Conservation (phyloP, 2,797 vertebrate genomes). For the Hyperoplus immaculatus region DNA sequence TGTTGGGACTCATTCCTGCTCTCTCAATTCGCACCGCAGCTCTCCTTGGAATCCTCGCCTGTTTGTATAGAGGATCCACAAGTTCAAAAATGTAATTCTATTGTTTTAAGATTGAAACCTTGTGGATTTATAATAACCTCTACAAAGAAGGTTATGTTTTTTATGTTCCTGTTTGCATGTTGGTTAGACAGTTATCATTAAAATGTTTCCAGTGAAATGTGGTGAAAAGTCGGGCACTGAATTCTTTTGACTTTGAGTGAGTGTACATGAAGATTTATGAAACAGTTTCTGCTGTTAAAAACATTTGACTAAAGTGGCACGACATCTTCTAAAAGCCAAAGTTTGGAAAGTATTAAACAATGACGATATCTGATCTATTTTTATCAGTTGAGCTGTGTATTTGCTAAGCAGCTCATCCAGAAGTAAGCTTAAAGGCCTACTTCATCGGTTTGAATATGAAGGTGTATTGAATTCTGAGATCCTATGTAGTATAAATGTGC, state of each 20-base stretch:
- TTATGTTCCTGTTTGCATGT: background rate
- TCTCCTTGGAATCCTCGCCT: slow-evolving; percentile 1
- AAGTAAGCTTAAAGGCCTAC: too few relatives aligned
- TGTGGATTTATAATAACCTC: background rate
- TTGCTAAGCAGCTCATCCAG: background rate
- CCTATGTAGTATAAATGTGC: too few relatives aligned
- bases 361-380: background rate
- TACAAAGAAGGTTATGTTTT: background rate
- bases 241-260: too few relatives aligned
- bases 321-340: background rate
- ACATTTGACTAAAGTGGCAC: background rate
- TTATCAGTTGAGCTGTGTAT: background rate
- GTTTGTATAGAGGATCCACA: background rate
- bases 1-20: slow-evolving; percentile 70
- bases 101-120: background rate
- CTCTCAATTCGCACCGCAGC: slow-evolving; percentile 18
- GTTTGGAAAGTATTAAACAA: background rate
- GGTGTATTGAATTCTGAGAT: too few relatives aligned
- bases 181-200: background rate
- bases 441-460: too few relatives aligned
- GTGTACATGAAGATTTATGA: background rate
- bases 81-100: background rate
- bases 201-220: background rate
- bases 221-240: background rate
- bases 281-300: background rate